phyloP scores from a whole-genome alignment of 2,888 invertebrate genomes.

The Agriopis marginaria region DNA sequence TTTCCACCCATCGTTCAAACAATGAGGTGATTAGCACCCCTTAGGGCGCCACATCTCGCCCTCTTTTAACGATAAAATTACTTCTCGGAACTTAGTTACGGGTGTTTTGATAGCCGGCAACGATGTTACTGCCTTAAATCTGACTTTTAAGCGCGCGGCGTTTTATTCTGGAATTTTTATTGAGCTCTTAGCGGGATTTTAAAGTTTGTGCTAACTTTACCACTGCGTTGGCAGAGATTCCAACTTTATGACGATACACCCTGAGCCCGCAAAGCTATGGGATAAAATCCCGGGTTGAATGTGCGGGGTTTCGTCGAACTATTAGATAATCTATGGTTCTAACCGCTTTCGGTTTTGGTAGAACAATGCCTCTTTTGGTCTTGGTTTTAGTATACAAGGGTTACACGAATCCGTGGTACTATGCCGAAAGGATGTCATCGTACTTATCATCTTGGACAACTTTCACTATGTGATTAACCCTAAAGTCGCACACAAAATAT shows the following conservation, averaged over 20 bases:
- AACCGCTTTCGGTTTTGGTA: no score
- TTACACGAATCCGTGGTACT: no score
- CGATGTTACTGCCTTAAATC: constrained; percentile 41
- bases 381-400: no score
- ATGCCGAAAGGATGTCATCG: no score
- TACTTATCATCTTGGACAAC: no score
- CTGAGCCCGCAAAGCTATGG: constrained; percentile 8
- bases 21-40: constrained; percentile 72
- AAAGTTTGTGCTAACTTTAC: constrained; percentile 12
- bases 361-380: no score
- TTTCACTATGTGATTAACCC: no score
- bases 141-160: constrained; percentile 25
- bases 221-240: constrained; percentile 3
- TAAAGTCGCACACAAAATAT: no score
- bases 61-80: constrained; percentile 64
- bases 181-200: constrained; percentile 26
- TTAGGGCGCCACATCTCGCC: constrained; percentile 57
- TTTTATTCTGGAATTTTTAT: constrained; percentile 29
- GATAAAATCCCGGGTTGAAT: constrained; percentile 2
- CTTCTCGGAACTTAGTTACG: constrained; percentile 62
- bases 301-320: neutral
- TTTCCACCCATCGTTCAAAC: constrained; percentile 59
- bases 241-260: constrained; percentile 13
- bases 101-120: constrained; percentile 63
- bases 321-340: neutral